A percentile compares a stretch with the other conserved stretches of the same genome.
Evolutionary conservation across 2,888 invertebrate genomes (phyloP).

Genomic region (Catocala sponsa): DNA sequence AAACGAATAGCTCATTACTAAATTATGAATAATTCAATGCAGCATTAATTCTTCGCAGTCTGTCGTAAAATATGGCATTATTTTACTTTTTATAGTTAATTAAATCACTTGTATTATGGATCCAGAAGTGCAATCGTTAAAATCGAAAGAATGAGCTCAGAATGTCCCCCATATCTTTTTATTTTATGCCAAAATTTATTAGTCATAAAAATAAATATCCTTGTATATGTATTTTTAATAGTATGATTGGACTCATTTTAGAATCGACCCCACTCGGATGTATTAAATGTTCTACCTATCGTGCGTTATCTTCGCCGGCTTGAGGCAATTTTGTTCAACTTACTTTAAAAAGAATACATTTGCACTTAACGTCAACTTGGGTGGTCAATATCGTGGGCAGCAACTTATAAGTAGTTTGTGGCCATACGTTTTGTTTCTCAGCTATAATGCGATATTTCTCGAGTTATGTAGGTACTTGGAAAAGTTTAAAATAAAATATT

Average conservation of each 20-base stretch:
- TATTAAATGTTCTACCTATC: constrained; percentile 45
- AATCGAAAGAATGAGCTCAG: constrained; percentile 68
- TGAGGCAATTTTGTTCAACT: constrained; percentile 31
- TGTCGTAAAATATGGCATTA: constrained; percentile 55
- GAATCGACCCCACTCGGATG: constrained; percentile 54
- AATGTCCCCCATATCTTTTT: constrained; percentile 74
- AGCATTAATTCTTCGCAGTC: constrained; percentile 49
- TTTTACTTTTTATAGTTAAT: constrained; percentile 70
- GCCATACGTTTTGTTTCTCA: too few species aligned
- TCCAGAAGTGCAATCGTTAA: constrained; percentile 71
- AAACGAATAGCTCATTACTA: constrained; percentile 34
- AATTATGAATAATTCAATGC: constrained; percentile 48
- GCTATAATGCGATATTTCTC: constrained; percentile 9
- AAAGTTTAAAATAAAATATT: too few species aligned
- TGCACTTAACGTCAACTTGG: constrained; percentile 33
- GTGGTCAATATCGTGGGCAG: constrained; percentile 29
- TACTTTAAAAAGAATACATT: constrained; percentile 29
- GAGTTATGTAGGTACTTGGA: too few species aligned
- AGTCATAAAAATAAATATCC: constrained; percentile 71
- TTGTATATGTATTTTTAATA: constrained; percentile 74
- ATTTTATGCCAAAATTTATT: constrained; percentile 76
- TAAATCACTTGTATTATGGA: constrained; percentile 68
- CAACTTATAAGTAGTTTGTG: too few species aligned
- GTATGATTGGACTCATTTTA: constrained; percentile 70
- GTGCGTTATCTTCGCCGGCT: constrained; percentile 25